Evolutionary conservation across 1,140 invertebrate species (phyloP).

Genomic region (Lethocerus indicus): DNA sequence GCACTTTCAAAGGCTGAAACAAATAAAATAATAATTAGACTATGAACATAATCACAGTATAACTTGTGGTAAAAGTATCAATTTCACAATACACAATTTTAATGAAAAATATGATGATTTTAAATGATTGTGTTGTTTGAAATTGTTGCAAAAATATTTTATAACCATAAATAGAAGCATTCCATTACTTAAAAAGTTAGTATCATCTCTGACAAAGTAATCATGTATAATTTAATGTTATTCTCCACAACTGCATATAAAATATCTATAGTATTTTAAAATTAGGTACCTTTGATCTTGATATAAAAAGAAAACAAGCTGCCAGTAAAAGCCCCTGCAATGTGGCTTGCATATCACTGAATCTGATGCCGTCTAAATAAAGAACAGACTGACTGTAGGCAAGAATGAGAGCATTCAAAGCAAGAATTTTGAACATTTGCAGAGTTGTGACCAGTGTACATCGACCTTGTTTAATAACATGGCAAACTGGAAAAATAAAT

Average conservation of each 20-base stretch:
- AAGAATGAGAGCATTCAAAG: conserved; percentile 92
- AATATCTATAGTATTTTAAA: too few species aligned
- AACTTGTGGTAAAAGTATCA: not conserved
- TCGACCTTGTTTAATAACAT: conserved; percentile 97
- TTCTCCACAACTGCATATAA: too few species aligned
- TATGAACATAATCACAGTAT: not conserved
- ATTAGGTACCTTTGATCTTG: conserved; percentile 73
- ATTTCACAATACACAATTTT: not conserved
- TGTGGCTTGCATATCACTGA: conserved; percentile 94
- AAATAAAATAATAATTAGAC: conserved; percentile 15
- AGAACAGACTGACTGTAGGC: conserved; percentile 98
- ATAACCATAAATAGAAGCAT: too few species aligned
- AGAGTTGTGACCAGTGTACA: conserved; percentile 97
- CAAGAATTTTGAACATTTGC: conserved; percentile 99
- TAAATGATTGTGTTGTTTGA: too few species aligned
- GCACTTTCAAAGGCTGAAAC: conserved; percentile 71
- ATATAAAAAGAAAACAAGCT: conserved; percentile 95
- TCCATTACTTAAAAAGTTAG: too few species aligned
- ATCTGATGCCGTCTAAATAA: conserved; percentile 95
- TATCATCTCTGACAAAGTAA: too few species aligned
- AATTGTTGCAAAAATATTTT: too few species aligned
- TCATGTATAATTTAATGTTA: too few species aligned
- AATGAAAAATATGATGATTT: too few species aligned
- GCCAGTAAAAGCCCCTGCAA: conserved; percentile 87
- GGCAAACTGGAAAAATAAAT: conserved; percentile 62